Percentiles rank a stretch among this genome's conserved stretches.
Evolutionary conservation across 2,888 invertebrate genomes (phyloP).

Genomic region (Xestia c-nigrum): DNA sequence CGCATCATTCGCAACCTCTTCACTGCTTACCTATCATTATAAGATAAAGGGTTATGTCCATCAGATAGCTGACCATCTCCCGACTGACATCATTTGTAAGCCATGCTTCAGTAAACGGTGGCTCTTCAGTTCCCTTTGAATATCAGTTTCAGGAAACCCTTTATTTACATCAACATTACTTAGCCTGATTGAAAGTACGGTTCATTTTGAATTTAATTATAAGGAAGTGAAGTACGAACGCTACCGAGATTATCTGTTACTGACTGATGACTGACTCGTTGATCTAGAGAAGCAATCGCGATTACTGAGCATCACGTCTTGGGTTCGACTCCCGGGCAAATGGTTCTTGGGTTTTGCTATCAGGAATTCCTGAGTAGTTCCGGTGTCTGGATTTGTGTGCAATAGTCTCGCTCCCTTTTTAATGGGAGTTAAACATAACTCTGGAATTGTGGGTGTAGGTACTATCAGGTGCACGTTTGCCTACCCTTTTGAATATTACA

Average conservation of each 20-base stretch:
- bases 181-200: background rate
- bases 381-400: too few relatives aligned
- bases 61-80: background rate
- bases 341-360: too few relatives aligned
- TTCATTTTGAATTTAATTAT: background rate
- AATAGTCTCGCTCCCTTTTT: background rate
- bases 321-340: too few relatives aligned
- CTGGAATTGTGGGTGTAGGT: too few relatives aligned
- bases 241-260: background rate
- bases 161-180: background rate
- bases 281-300: background rate
- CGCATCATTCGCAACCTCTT: background rate
- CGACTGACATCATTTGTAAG: slow-evolving; percentile 6
- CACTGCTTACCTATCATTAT: background rate
- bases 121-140: slow-evolving; percentile 5
- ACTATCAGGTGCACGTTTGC: background rate
- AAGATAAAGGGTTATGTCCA: background rate
- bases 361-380: too few relatives aligned
- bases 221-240: background rate
- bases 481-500: background rate
- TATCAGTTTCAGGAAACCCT: background rate
- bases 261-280: background rate
- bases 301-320: too few relatives aligned
- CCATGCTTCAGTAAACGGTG: slow-evolving; percentile 11
- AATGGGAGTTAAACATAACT: too few relatives aligned